Evolutionary conservation across 1,140 invertebrate species (phyloP), one percentile per base, ranked within the genome.

Genomic region (Lineus longissimus): DNA sequence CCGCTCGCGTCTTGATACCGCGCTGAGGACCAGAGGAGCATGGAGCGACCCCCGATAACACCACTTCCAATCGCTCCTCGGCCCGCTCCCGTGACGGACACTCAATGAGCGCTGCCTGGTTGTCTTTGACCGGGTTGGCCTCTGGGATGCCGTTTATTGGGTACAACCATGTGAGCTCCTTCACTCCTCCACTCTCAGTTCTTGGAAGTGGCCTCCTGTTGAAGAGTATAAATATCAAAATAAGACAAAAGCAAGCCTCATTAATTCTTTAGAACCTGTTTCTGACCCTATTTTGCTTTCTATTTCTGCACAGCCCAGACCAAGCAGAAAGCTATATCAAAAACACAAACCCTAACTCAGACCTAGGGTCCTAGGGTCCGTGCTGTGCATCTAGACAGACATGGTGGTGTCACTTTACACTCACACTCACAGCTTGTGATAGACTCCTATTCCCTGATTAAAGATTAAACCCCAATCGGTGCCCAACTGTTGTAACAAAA

Each of bases 131-230:
- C 2, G 70, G 70, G 23, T 63, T 61, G 22, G 68, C 70, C 51
- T 81, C 79, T 9, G 79, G 73, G 31, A 78, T 73, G 4, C 78
- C 79, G 36, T 74, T 66, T 9, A 81, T 70, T 7, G 78, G 79
- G 61, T 73, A 81, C 29, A 75, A 51, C 79, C 79, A 81, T 27
- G 69, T 62, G 15, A 81, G 77, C 45, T 77, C 72, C 30, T 59
- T 55, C 0, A 80, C 17, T 6, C 71, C 72, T 30, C 56, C 27
- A 17, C 25, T 45, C 23, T 15, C 15, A 27, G 36, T 25, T 29
- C 62, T 11, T 15, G 27, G 59, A 6, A 57, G n/a, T 9, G 47
- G 33, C 33, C 33, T 36, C 64, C 64, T 25, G 66, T 69, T 15
- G 43, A 43, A 15, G 71, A 70, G 23, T 72, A 19, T 30, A 66